phyloP scores from a whole-genome alignment of 35 echinoderm and acorn worm genomes.

The Acanthaster planci region DNA sequence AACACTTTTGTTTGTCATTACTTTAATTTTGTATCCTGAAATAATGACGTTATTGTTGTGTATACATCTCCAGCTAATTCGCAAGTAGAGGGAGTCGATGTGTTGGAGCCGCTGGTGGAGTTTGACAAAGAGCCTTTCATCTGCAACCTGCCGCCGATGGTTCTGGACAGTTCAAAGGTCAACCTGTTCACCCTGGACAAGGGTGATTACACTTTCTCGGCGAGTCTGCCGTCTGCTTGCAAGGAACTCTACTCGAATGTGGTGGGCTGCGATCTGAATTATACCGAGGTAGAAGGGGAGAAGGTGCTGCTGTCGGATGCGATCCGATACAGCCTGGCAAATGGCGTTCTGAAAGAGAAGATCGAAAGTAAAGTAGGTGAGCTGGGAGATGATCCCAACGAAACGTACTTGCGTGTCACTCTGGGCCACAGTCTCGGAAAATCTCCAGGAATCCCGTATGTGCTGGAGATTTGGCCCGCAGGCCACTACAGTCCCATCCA shows the following conservation, averaged over 20 bases:
- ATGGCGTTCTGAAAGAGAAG: not conserved
- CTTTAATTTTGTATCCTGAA: too few relatives aligned
- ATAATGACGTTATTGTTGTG: too few relatives aligned
- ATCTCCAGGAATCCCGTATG: constrained; percentile 49
- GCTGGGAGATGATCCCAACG: not conserved
- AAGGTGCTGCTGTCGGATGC: constrained; percentile 28
- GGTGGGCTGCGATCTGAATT: not conserved
- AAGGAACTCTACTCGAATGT: constrained; percentile 34
- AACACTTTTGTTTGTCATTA: too few relatives aligned
- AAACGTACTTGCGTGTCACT: constrained; percentile 35
- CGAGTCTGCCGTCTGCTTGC: constrained; percentile 36
- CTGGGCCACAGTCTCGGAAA: constrained; percentile 38
- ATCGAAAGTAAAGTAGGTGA: constrained; percentile 18
- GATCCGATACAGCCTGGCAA: constrained; percentile 44
- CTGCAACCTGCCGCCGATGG: constrained; percentile 31
- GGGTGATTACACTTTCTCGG: constrained; percentile 26
- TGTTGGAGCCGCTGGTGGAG: constrained; percentile 9
- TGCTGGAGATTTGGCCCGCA: constrained; percentile 45
- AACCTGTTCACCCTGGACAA: constrained; percentile 46
- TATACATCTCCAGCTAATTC: too few relatives aligned
- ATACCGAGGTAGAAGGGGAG: not conserved
- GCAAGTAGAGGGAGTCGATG: not conserved
- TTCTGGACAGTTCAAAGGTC: constrained; percentile 40
- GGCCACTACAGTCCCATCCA: constrained; percentile 40
- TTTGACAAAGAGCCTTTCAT: constrained; percentile 27